Evolutionary conservation across 2,113 vertebrate species (phyloP).

Genomic region (Jaculus jaculus): DNA sequence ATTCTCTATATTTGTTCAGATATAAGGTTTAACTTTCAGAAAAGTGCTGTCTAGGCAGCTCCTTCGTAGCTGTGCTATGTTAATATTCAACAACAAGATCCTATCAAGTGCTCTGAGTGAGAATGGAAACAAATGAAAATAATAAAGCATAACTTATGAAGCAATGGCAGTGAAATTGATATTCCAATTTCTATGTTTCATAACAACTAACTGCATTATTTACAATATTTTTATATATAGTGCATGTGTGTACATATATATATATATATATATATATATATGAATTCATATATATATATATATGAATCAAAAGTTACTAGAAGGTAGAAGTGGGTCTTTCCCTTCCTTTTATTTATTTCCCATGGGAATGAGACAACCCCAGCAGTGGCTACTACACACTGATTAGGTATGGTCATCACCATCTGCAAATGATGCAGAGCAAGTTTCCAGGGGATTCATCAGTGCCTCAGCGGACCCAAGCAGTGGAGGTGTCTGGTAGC

Average conservation of each 20-base stretch:
- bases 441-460: not conserved
- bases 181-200: not conserved
- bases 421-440: not conserved
- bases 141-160: not conserved
- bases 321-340: not conserved
- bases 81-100: slow-evolving; percentile 12
- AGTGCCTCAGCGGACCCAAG: not conserved
- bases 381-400: not conserved
- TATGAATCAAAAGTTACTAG: not conserved
- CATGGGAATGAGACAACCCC: not conserved
- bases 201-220: not conserved
- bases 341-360: not conserved
- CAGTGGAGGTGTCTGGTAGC: fast-evolving
- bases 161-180: not conserved
- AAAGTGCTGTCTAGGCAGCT: not conserved
- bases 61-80: not conserved
- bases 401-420: not conserved
- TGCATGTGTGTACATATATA: not conserved
- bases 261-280: not conserved
- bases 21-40: not conserved
- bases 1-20: not conserved
- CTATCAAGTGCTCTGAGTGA: not conserved
- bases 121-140: not conserved
- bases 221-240: not conserved
- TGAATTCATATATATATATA: too few relatives aligned